Conservation (phyloP, 1,140 invertebrate genomes). For the Tetramorium simillimum region DNA sequence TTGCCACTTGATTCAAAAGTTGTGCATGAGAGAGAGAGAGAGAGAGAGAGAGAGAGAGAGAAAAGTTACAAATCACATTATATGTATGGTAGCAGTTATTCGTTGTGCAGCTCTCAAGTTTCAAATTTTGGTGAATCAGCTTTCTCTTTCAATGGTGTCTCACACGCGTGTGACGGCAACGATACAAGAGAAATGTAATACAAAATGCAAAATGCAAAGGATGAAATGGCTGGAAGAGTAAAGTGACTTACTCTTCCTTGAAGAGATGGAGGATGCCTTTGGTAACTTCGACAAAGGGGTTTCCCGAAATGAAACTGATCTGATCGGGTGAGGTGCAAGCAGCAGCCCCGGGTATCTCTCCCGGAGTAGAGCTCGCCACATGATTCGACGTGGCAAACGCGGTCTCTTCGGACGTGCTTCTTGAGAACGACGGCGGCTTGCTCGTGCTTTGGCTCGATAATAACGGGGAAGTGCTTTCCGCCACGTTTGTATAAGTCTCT, state of each 20-base stretch:
- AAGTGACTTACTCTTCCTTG: slow-evolving; percentile 93
- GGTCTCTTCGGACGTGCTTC: slow-evolving; percentile 83
- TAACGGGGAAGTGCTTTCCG: slow-evolving; percentile 81
- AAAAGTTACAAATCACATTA: too few species aligned
- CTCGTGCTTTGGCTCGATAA: slow-evolving; percentile 75
- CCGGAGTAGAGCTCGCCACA: slow-evolving; percentile 81
- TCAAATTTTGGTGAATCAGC: too few species aligned
- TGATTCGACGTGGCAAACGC: slow-evolving; percentile 81
- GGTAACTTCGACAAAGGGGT: slow-evolving; percentile 98
- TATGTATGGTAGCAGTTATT: too few species aligned
- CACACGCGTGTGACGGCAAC: too few species aligned
- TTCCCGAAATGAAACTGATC: slow-evolving; percentile 97
- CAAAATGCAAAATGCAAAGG: too few species aligned
- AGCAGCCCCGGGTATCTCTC: slow-evolving; percentile 78
- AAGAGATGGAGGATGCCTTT: slow-evolving; percentile 98
- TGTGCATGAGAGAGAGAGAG: too few species aligned
- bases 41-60: too few species aligned
- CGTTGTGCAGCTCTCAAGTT: too few species aligned
- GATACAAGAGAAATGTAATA: too few species aligned
- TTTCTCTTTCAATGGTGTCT: too few species aligned
- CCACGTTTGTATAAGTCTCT: slow-evolving; percentile 87
- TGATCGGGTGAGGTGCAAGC: slow-evolving; percentile 85
- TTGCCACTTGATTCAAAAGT: not conserved
- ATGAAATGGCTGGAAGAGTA: too few species aligned
- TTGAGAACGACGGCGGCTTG: slow-evolving; percentile 78